A percentile compares a stretch with the other conserved stretches of the same genome.
Conservation (phyloP, 2,113 vertebrate genomes). For the Rattus norvegicus region GRCr8 NC_086022.1:93921001-93921500, state of each 20-base stretch:
- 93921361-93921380: no score
- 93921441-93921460: not conserved
- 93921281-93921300: not conserved
- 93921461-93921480: not conserved
- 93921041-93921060: no score
- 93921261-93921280: no score
- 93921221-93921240: not conserved
- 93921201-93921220: not conserved
- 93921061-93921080: not conserved
- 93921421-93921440: not conserved
- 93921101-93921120: no score
- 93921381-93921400: not conserved
- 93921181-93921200: not conserved
- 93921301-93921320: not conserved
- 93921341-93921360: no score
- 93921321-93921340: not conserved
- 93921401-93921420: not conserved
- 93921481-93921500: not conserved
- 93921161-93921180: not conserved
- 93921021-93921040: not conserved
- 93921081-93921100: not conserved
- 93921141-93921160: not conserved
- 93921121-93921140: not conserved
- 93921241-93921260: not conserved
- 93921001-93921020: not conserved